Evolutionary conservation across 2,888 invertebrate species (phyloP), one percentile per base, ranked within the genome.

Genomic region (Xanthostigma xanthostigma): DNA sequence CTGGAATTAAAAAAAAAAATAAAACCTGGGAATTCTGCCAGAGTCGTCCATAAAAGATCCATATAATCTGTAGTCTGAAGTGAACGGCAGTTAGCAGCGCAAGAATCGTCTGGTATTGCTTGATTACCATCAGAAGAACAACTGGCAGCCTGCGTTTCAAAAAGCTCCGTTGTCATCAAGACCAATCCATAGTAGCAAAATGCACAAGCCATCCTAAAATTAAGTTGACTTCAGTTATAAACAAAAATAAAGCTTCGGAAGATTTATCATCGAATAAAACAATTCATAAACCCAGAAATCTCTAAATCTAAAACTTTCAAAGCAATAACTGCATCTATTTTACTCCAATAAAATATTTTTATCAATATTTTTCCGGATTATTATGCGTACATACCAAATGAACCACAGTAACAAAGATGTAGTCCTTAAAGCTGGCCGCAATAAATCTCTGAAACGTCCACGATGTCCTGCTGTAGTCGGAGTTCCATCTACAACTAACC

Each of bases 131-230:
- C 59, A 5, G 59, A 59, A 3, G 64, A 60, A 54, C 73, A 71
- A 50, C 66, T 64, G 41, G 65, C 64, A 2, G 67, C 61, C 0
- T 71, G 67, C 17, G 79, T 77, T 64, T 87, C 86, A 67, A 93
- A 89, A 47, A 94, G 67, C 64, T 94, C 93, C 0, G 94, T 95
- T 1, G 94, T 93, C 84, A 95, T 89, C 49, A 95, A 68, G 8
- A 95, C 94, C 37, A 94, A 75, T 0, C 95, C 94, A 63, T 95
- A 95, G 67, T 95, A 95, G 63, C 91, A 90, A 70, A 95, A 94
- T 1, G 94, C 91, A 64, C 92, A 92, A 0, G 87, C 78, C 77
- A 90, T 83, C 90, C 90, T 90, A 59, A 46, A 43, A 14, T 1
- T 8, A 6, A 27, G 27, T 6, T 27, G 27, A 27, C 27, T 27